A percentile compares a stretch with the other conserved stretches of the same genome.
These are phyloP conservation scores for Tachystola acroxantha DNA, from an alignment of 2,888 invertebrate genomes.

Conservation along the genomic window DNA sequence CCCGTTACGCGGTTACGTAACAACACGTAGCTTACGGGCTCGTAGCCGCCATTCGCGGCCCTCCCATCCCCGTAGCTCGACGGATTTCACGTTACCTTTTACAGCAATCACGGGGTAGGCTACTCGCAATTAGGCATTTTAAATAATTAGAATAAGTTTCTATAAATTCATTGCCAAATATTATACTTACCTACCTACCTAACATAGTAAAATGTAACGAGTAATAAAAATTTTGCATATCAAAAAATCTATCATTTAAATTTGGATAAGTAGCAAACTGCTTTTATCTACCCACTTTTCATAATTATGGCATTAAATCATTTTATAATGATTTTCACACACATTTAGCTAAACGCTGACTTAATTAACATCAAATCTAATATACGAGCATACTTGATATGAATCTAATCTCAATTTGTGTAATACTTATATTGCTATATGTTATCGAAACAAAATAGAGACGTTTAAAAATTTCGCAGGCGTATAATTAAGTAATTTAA, in stretches of 20 bases:
- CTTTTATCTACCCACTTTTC: too few species aligned
- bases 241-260: too few species aligned
- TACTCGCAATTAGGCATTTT: too few species aligned
- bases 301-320: too few species aligned
- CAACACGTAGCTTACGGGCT: conserved; percentile 63
- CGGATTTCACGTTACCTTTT: not conserved
- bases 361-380: conserved; percentile 41
- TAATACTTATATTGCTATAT: conserved; percentile 10
- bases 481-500: not conserved
- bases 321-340: not conserved
- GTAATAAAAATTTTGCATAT: too few species aligned
- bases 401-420: conserved; percentile 32
- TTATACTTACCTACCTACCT: too few species aligned
- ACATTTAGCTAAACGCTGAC: conserved; percentile 25
- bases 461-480: not conserved
- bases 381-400: conserved; percentile 32
- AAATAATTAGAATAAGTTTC: too few species aligned
- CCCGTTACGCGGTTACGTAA: conserved; percentile 74
- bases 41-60: conserved; percentile 38
- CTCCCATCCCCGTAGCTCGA: conserved; percentile 27
- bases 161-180: too few species aligned
- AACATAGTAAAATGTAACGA: too few species aligned
- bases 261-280: too few species aligned
- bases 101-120: not conserved
- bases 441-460: not conserved